Percentiles rank a stretch among this genome's conserved stretches.
These are phyloP conservation scores for Cryptoprocta ferox DNA, from an alignment of 2,797 vertebrate genomes.

Conservation along the genomic window DNA sequence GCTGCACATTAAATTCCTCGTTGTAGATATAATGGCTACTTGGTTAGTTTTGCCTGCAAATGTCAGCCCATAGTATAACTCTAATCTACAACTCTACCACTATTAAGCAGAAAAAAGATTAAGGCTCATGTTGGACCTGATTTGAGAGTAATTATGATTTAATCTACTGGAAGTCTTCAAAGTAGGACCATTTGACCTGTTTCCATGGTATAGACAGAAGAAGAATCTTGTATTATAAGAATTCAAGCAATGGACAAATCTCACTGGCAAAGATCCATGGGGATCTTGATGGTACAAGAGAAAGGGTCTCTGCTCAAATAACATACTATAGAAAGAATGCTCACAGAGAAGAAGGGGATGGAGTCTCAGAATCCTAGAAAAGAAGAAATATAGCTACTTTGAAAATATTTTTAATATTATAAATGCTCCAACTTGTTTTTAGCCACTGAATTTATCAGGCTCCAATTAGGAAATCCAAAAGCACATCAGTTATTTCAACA, in stretches of 20 bases:
- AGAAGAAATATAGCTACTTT: background rate
- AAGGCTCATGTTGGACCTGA: constrained; percentile 12
- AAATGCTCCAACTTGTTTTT: background rate
- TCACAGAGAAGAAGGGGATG: background rate
- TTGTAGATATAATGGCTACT: constrained; percentile 61
- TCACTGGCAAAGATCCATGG: background rate
- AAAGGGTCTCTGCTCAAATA: background rate
- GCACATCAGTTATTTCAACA: background rate
- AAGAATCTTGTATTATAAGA: background rate
- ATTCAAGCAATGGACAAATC: background rate
- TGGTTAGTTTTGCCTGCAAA: constrained; percentile 57
- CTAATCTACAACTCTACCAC: constrained; percentile 15
- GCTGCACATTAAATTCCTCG: constrained; percentile 68
- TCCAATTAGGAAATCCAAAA: background rate
- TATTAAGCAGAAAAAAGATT: constrained; percentile 37
- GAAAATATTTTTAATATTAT: background rate
- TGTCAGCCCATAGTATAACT: constrained; percentile 38
- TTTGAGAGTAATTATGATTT: constrained; percentile 60
- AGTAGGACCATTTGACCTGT: background rate
- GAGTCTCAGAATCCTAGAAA: background rate
- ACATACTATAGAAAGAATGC: background rate
- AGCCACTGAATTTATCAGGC: background rate
- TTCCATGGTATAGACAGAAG: background rate
- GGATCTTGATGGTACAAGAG: background rate
- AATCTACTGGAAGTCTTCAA: constrained; percentile 7